Evolutionary conservation across 2,113 vertebrate species (phyloP).

Genomic region (Crotalus tigris): DNA sequence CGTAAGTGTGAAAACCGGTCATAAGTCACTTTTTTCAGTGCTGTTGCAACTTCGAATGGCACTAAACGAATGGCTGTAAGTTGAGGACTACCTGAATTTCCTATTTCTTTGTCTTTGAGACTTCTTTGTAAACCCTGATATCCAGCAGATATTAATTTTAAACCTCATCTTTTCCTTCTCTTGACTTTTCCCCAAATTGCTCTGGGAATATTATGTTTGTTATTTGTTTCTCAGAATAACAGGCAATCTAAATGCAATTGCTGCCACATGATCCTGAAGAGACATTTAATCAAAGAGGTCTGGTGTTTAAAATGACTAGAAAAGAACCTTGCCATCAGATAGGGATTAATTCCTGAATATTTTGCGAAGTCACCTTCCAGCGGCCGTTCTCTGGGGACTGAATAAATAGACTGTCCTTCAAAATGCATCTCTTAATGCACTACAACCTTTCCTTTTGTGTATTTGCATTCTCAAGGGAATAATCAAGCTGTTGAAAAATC

Average conservation of each 20-base stretch:
- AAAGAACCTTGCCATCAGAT: background rate
- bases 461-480: background rate
- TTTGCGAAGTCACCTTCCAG: background rate
- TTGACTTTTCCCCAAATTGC: background rate
- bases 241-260: background rate
- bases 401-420: background rate
- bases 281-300: background rate
- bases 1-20: background rate
- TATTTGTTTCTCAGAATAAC: background rate
- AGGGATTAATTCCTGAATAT: background rate
- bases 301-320: background rate
- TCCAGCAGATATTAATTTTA: background rate
- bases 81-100: background rate
- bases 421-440: background rate
- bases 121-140: background rate
- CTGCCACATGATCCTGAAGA: background rate
- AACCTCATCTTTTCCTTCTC: background rate
- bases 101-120: background rate
- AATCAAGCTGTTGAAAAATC: slow-evolving; percentile 32
- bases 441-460: background rate
- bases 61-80: background rate
- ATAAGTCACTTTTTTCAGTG: background rate
- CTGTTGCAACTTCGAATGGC: background rate
- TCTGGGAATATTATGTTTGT: background rate
- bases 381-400: background rate